Base-by-base conservation (phyloP, 2,888 invertebrate species). In the Drosophila rubida region DNA sequence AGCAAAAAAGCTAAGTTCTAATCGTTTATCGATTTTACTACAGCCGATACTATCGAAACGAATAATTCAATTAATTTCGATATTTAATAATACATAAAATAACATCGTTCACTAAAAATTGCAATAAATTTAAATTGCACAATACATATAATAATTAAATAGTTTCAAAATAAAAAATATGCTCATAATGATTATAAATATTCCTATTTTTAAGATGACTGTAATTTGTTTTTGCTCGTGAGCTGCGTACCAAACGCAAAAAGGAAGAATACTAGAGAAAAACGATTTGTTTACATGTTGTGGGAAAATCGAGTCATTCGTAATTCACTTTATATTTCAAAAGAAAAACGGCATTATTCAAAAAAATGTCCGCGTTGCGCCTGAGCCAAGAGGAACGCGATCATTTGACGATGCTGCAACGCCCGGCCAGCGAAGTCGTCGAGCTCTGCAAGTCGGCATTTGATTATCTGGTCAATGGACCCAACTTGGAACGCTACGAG, bases 381-480 rank as follows among this genome's bases (percentile, higher is more conserved):
- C 69, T 95, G 51, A 93, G 93, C 85, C 93, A 92, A 66, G 93
- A 93, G 75, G 94, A 94, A 78, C 93, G 93, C 69, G 92, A 93
- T 59, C 94, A 94, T 88, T 90, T 95, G 49, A 82, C 91, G 51
- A 90, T 94, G 54, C 90, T 95, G 30, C 91, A 92, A 68, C 93
- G 94, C 83, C 90, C 93, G 6, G 81, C 92, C 0, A 92, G 93
- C 93, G 94, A 94, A 75, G 90, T 95, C 0, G 93, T 94, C 44
- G 94, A 95, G 81, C 93, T 95, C 73, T 95, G 95, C 80, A 94
- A 94, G 89, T 89, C 94, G 45, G 93, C 94, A 3, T 91, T 93
- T 39, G 94, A 95, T 75, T 95, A 94, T 84, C 79, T 95, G 13
- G 93, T 93, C 23, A 94, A 93, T 87, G 95, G 95, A 0, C 93